Base-by-base conservation (phyloP, 1,140 invertebrate genomes). In the Brachionus plicatilis region DNA sequence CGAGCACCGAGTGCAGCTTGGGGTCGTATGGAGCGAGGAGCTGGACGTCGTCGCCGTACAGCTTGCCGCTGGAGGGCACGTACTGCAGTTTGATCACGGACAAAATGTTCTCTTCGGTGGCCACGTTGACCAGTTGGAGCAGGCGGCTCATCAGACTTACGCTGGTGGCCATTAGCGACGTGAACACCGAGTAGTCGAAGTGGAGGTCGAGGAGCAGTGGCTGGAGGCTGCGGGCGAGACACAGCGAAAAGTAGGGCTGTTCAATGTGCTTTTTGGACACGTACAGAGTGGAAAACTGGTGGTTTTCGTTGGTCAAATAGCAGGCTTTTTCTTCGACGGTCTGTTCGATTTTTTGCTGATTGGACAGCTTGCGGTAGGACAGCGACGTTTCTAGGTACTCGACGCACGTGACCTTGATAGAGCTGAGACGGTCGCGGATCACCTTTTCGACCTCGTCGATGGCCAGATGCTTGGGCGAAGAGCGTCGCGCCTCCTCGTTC, bases 41-140 rank as follows among this genome's bases (percentile, higher is more conserved):
- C 14, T 72, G 27, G 33, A 84, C 43, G 37, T 84, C 83, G 45
- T 84, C 83, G 24, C 83, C 83, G 53, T 84, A 84, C 24, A 84
- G 20, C 24, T 76, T 72, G 24, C 83, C 83, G 24, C 41, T 43
- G 12, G 68, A 72, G 12, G 83, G 83, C 11, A 84, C 65, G 70
- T 84, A 84, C 41, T 84, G 66, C 11, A 84, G 43, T 33, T 84
- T 84, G 20, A 84, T 53, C 33, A 76, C 65, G 8, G 83, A 76
- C 65, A 84, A 47, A 75, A 84, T 84, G 53, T 84, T 84, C 24
- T 84, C 83, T 56, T 84, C 83, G n/a, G 83, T 84, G 5, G 68
- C 66, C 20, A 84, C 68, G 70, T 76, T 56, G 5, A 84, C 70
- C 29, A 84, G 47, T 27, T 84, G 37, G 4, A 84, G 29, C n/a